Base-by-base conservation (phyloP, 2,113 vertebrate genomes). In the Podarcis cretensis region DNA sequence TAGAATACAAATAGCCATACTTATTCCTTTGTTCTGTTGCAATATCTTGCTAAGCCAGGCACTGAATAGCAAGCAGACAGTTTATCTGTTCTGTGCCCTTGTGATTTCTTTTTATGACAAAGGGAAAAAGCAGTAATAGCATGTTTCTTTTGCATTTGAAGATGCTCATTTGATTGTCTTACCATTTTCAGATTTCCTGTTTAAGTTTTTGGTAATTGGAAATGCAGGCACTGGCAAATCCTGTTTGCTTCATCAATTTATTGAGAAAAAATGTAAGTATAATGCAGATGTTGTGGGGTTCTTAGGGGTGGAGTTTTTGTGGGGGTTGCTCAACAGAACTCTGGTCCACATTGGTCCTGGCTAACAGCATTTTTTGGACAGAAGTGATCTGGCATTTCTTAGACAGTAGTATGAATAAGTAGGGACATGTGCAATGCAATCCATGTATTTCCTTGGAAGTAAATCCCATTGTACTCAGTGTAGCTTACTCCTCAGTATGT, bases 181-280 rank as follows among this genome's bases (percentile, higher is more conserved):
- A 43, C 89, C 89, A 35, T 93, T 10, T 90, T 90, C 94, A 97
- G 97, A 97, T 95, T 97, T 97, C 89, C 94, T 98, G 66, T 98
- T 97, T 93, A 98, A 98, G 78, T 98, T 98, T 95, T 94, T 97
- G 96, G 97, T 97, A n/a, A 97, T 98, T 90, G 97, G 97, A 90
- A 98, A 98, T 90, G 97, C 97, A 77, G 97, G 97, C 91, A 98
- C 97, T 80, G 97, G 97, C 89, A 98, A 98, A 89, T 97, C 97
- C 75, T 98, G 97, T 89, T 94, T 98, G 65, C 95, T 98, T 21
- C 97, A 97, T 89, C 97, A 98, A 5, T 98, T 98, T 91, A 97
- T 97, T 95, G 97, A 97, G 77, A 98, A 97, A 84, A 97, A 97
- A 94, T 97, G 97, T 98, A 95, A 98, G 97, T 97, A 87, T 48